Percentiles rank a stretch among this genome's conserved stretches.
phyloP scores from a whole-genome alignment of 53 echinoderm and acorn worm genomes.

The Luidia sarsii region DNA sequence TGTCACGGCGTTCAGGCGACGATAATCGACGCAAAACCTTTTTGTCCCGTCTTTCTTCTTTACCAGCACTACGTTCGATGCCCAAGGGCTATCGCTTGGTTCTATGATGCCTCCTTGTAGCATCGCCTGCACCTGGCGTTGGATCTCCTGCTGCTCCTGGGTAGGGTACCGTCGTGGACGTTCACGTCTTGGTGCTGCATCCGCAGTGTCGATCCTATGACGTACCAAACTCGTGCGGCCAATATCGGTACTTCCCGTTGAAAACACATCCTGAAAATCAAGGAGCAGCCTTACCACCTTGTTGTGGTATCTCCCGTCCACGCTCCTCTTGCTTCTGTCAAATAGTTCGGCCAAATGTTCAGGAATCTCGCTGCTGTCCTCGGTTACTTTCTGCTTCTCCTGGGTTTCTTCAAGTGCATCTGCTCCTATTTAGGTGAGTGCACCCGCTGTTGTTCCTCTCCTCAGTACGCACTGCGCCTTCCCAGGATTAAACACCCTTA shows the following conservation, averaged over 20 bases:
- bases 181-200: conserved; percentile 12
- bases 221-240: not conserved
- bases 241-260: not conserved
- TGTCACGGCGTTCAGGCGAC: not conserved
- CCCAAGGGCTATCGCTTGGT: conserved; percentile 18
- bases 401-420: conserved; percentile 5
- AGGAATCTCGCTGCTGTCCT: not conserved
- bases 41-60: conserved; percentile 15
- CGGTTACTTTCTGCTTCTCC: no score
- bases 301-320: not conserved
- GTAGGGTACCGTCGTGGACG: conserved; percentile 27
- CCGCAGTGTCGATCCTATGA: not conserved
- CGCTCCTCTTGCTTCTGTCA: not conserved
- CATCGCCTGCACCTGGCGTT: conserved; percentile 25
- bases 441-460: not conserved
- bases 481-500: conserved; percentile 3
- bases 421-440: conserved; percentile 6
- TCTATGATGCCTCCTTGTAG: conserved; percentile 20
- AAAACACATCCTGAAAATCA: not conserved
- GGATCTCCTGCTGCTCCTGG: conserved; percentile 40
- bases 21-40: conserved; percentile 28
- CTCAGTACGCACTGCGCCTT: not conserved
- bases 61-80: no score
- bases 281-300: not conserved
- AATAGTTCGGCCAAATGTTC: conserved; percentile 19